These are phyloP conservation scores for Mesopsocus fuscifrons DNA, from an alignment of 2,888 invertebrate genomes.

Conservation along the genomic window DNA sequence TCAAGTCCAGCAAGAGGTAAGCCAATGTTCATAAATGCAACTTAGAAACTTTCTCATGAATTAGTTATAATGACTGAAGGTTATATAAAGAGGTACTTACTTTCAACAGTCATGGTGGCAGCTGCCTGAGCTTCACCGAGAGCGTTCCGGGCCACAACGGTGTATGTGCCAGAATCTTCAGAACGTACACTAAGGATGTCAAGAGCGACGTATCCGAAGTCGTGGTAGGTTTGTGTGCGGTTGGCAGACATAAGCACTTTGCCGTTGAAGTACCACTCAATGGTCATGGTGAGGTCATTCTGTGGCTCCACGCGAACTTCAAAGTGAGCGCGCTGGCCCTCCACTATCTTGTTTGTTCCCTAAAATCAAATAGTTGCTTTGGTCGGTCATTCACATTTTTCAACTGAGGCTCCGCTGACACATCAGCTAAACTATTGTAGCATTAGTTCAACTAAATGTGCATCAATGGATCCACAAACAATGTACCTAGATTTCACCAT, in stretches of 20 bases:
- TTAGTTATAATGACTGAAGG: no score
- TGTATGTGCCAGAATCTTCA: constrained; percentile 85
- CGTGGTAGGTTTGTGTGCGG: constrained; percentile 84
- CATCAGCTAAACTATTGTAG: no score
- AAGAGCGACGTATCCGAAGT: constrained; percentile 92
- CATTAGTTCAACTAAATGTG: no score
- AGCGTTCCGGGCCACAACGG: constrained; percentile 79
- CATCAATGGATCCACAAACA: no score
- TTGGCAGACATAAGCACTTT: constrained; percentile 73
- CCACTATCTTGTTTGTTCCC: constrained; percentile 82
- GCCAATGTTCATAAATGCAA: no score
- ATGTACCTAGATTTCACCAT: no score
- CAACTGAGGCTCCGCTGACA: no score
- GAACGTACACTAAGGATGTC: constrained; percentile 84
- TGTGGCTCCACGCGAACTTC: constrained; percentile 90
- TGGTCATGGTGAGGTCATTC: constrained; percentile 77
- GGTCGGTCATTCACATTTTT: no score
- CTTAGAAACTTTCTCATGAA: no score
- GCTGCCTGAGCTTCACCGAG: constrained; percentile 74
- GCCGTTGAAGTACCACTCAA: constrained; percentile 96
- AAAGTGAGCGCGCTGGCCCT: constrained; percentile 86
- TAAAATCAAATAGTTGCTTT: no score
- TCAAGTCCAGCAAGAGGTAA: no score
- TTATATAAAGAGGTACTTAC: no score
- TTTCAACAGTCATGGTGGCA: constrained; percentile 72